These are phyloP conservation scores for Caenorhabditis imperialis DNA, from an alignment of 2,888 invertebrate species.

Conservation along the genomic window DNA sequence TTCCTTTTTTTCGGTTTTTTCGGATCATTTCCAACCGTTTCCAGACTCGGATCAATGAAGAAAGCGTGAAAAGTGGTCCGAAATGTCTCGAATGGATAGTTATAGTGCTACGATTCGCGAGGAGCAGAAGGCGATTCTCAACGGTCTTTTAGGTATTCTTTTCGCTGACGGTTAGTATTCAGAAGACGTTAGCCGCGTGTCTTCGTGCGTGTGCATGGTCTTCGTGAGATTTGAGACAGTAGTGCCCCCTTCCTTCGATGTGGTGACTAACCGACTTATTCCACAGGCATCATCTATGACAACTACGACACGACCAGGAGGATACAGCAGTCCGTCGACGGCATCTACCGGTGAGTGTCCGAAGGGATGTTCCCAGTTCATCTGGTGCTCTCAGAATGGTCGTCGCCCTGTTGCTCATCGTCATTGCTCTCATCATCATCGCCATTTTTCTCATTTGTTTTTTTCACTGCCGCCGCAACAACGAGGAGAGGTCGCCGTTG, in stretches of 20 bases:
- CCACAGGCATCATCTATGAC: constrained; percentile 65
- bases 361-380: background rate
- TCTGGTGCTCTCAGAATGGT: constrained; percentile 48
- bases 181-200: background rate
- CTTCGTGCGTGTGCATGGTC: constrained; percentile 15
- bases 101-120: constrained; percentile 62
- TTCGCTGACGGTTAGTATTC: constrained; percentile 53
- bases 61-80: background rate
- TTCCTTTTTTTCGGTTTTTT: constrained; percentile 14
- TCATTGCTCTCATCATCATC: constrained; percentile 54
- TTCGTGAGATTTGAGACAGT: constrained; percentile 11
- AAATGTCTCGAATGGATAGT: constrained; percentile 61
- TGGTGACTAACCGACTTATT: background rate
- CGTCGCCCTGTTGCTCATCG: constrained; percentile 53
- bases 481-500: constrained; percentile 60
- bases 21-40: too few species aligned
- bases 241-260: too few species aligned
- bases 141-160: constrained; percentile 65
- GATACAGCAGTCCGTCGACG: constrained; percentile 61
- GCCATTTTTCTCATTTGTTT: constrained; percentile 52
- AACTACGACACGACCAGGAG: constrained; percentile 62
- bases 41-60: constrained; percentile 28
- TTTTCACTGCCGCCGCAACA: constrained; percentile 59
- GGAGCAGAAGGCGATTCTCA: constrained; percentile 64
- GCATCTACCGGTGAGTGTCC: constrained; percentile 54